Evolutionary conservation across 2,113 vertebrate species (phyloP), one percentile per base, ranked within the genome.

Genomic region (Dissostichus mawsoni): DNA sequence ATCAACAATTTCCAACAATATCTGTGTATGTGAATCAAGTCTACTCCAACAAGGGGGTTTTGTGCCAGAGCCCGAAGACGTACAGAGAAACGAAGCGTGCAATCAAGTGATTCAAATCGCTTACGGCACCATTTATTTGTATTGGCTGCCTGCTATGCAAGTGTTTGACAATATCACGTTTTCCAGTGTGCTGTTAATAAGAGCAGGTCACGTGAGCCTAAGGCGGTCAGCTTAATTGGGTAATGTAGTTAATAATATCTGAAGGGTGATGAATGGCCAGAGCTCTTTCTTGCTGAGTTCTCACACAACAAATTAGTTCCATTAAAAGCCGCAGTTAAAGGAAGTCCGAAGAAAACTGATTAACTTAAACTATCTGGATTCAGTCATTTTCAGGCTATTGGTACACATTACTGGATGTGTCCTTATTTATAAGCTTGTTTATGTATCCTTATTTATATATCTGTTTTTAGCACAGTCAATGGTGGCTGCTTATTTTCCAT

Each of bases 211-310:
- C 83, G 77, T 85, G 86, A 90, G 80, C 82, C 87, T 89, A 71
- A 74, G 84, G 85, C 89, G 76, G 77, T 5, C 79, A 77, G 80
- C 85, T 79, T 93, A 95, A 94, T 93, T 93, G 88, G 88, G 88
- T 92, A 88, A 92, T 91, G 93, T 89, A 90, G 91, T 94, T 95
- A 94, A 93, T 93, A 94, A 89, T 87, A 87, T 92, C 87, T 94
- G 91, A 92, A 92, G 92, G 84, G 83, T 93, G 92, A 95, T 94
- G 88, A 93, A 94, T 93, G 88, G 89, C 88, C 81, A 81, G 71
- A 76, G 85, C 88, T 90, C 88, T 82, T 82, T 90, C 87, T 89
- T 87, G 89, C 86, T 79, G 89, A 91, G 88, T 90, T 91, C 87
- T 84, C 77, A 91, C 86, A 93, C 92, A 93, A 94, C 92, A 93